A percentile compares a stretch with the other conserved stretches of the same genome.
Conservation (phyloP, 2,888 invertebrate genomes). For the Platycnemis pennipes region DNA sequence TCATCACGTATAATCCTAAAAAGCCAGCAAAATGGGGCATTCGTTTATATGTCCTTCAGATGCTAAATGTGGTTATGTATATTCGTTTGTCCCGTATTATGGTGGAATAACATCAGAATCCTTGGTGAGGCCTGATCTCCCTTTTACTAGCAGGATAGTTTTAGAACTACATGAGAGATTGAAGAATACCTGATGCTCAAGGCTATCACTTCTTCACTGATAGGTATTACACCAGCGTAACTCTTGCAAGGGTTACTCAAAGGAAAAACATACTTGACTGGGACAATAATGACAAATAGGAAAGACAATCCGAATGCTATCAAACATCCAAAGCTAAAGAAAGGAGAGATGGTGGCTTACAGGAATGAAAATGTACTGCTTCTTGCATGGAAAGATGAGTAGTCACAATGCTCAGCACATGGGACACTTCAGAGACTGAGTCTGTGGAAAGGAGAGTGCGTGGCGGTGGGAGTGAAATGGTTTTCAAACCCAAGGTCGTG, state of each 20-base stretch:
- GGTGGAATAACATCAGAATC: background rate
- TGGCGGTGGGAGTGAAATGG: background rate
- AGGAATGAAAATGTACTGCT: background rate
- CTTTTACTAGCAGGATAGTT: background rate
- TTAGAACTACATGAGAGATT: background rate
- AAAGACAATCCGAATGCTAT: background rate
- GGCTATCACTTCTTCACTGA: background rate
- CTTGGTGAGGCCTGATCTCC: no score
- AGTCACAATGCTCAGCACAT: background rate
- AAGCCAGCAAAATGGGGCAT: background rate
- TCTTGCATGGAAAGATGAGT: no score
- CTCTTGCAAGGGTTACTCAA: background rate
- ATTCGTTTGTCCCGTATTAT: background rate
- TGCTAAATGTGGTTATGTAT: background rate
- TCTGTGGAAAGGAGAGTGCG: background rate
- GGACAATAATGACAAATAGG: no score
- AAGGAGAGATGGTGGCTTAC: background rate
- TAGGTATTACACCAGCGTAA: background rate
- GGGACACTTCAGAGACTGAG: slow-evolving; percentile 1
- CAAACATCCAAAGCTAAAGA: background rate
- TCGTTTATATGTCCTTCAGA: background rate
- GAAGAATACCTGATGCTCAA: background rate
- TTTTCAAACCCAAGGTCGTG: background rate
- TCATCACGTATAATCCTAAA: slow-evolving; percentile 23
- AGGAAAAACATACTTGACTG: background rate